These are phyloP conservation scores for Zaprionus obscuricornis DNA, from an alignment of 2,888 invertebrate genomes.

Conservation along the genomic window DNA sequence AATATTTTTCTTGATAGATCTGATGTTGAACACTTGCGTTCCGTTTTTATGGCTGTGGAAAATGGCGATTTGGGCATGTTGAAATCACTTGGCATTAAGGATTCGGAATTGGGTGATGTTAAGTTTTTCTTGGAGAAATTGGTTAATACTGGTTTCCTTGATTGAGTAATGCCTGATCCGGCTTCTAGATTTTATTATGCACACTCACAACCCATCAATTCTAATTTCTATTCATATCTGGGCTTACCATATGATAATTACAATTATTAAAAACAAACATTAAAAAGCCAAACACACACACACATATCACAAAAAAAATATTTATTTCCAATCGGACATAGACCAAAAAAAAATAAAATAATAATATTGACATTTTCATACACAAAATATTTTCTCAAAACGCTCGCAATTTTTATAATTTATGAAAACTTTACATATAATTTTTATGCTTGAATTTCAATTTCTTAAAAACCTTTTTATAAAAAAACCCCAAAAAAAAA, in stretches of 20 bases:
- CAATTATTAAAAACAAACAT: constrained; percentile 70
- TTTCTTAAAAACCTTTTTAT: constrained; percentile 23
- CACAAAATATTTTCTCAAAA: constrained; percentile 71
- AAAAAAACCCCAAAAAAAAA: constrained; percentile 22
- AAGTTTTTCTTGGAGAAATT: constrained; percentile 98
- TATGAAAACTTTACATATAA: not conserved
- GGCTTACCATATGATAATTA: constrained; percentile 85
- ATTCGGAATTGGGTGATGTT: constrained; percentile 96
- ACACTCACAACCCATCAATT: constrained; percentile 87
- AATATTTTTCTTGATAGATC: constrained; percentile 87
- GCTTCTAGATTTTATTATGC: constrained; percentile 89
- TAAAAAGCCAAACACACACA: constrained; percentile 4
- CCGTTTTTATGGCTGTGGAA: constrained; percentile 97
- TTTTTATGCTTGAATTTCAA: constrained; percentile 24
- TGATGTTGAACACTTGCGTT: constrained; percentile 95
- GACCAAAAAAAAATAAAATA: too few relatives aligned
- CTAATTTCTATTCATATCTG: constrained; percentile 89
- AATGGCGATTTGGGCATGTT: constrained; percentile 97
- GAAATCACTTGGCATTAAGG: constrained; percentile 96
- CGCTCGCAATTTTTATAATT: constrained; percentile 44
- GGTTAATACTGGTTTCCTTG: constrained; percentile 97
- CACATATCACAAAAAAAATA: constrained; percentile 22
- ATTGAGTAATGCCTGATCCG: constrained; percentile 91
- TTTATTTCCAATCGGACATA: constrained; percentile 2
- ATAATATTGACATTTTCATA: too few relatives aligned